Conservation (phyloP, 2,113 vertebrate species). For the Xenotilapia leptura region DNA sequence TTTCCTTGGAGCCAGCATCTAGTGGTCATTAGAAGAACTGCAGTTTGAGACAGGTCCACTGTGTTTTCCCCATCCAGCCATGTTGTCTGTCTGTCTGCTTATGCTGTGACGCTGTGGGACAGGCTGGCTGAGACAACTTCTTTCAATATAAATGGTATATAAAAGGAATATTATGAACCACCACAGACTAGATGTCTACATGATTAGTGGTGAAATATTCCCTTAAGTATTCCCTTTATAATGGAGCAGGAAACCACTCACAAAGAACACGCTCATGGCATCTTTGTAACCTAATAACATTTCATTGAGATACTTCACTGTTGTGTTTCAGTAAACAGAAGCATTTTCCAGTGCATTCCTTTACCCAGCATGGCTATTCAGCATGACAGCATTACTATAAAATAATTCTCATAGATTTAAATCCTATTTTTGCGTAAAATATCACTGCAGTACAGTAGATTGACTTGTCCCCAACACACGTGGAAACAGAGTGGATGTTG, state of each 20-base stretch:
- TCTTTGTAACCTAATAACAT: constrained; percentile 1
- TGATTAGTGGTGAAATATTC: constrained; percentile 24
- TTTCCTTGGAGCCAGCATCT: background rate
- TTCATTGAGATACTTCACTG: constrained; percentile 5
- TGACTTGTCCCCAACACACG: background rate
- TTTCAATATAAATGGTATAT: background rate
- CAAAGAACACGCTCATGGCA: constrained; percentile 10
- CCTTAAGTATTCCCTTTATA: constrained; percentile 4
- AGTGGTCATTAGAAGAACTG: background rate
- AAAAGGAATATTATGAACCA: background rate
- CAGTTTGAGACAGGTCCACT: background rate
- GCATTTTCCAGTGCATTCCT: constrained; percentile 52
- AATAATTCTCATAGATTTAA: background rate
- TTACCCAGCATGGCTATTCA: constrained; percentile 43
- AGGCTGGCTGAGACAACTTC: background rate
- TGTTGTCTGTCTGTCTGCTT: background rate
- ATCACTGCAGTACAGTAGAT: background rate
- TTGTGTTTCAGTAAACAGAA: constrained; percentile 27
- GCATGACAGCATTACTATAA: background rate
- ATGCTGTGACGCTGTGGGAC: background rate
- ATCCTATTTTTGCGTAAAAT: constrained; percentile 4
- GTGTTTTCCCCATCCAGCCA: background rate
- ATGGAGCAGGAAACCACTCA: constrained; percentile 8
- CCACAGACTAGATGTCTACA: background rate
- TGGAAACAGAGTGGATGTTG: background rate